Percentiles rank a stretch among this genome's conserved stretches.
phyloP scores from a whole-genome alignment of 2,888 invertebrate genomes.

The Diarsia brunnea region DNA sequence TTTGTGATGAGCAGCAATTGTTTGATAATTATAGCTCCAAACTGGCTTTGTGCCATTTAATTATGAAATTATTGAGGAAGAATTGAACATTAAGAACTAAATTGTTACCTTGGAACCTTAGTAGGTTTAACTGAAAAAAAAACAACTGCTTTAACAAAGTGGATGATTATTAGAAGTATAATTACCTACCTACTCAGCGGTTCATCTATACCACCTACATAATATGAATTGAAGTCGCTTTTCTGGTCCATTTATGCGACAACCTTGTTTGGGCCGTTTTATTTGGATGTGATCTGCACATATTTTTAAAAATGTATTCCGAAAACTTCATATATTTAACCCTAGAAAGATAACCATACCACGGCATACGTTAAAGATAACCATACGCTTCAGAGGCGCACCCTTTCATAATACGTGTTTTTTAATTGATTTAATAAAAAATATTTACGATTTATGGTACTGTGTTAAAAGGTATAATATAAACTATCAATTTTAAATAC shows the following conservation, averaged over 20 bases:
- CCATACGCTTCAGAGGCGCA: too few species aligned
- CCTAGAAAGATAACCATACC: too few species aligned
- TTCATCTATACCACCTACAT: not conserved
- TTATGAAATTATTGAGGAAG: constrained; percentile 47
- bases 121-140: constrained; percentile 19
- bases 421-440: too few species aligned
- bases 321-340: not conserved
- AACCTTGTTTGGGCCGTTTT: not conserved
- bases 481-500: too few species aligned
- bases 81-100: constrained; percentile 12
- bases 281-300: not conserved
- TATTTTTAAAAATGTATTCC: not conserved
- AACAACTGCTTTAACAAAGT: not conserved
- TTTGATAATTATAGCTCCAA: constrained; percentile 37
- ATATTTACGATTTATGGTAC: too few species aligned
- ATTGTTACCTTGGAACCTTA: constrained; percentile 14
- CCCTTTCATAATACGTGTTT: too few species aligned
- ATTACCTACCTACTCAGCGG: not conserved
- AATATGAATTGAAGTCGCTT: not conserved
- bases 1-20: constrained; percentile 47
- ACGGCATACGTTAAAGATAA: too few species aligned
- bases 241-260: not conserved
- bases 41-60: constrained; percentile 2
- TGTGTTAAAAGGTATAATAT: too few species aligned
- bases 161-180: not conserved